Percentiles rank a stretch among this genome's conserved stretches.
Conservation (phyloP, 2,797 vertebrate species). For the Remorina albescens region DNA sequence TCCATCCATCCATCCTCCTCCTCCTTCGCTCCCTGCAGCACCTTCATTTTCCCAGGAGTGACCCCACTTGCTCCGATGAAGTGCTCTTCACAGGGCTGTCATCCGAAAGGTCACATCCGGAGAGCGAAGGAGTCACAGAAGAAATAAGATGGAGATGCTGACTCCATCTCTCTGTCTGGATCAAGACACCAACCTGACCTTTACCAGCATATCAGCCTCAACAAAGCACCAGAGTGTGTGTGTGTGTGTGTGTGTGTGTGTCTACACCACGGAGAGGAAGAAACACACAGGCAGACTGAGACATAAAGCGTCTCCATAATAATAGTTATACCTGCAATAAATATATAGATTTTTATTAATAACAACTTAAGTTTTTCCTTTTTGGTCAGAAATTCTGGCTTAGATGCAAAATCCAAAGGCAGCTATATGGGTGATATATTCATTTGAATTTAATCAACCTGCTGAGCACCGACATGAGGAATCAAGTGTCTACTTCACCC, state of each 20-base stretch:
- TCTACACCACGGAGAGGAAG: constrained; percentile 7
- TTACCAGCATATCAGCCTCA: constrained; percentile 64
- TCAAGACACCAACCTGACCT: constrained; percentile 65
- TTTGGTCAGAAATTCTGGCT: no score
- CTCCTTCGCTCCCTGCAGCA: constrained; percentile 39
- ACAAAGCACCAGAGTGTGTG: constrained; percentile 46
- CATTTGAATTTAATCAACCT: no score
- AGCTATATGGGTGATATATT: no score
- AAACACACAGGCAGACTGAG: not conserved
- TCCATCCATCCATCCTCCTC: no score
- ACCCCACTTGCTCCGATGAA: constrained; percentile 62
- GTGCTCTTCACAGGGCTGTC: constrained; percentile 71
- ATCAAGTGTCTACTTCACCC: no score
- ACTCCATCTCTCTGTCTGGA: constrained; percentile 64
- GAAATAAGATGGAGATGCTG: constrained; percentile 54
- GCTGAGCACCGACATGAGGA: no score
- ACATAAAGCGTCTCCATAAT: not conserved
- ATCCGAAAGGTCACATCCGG: constrained; percentile 65
- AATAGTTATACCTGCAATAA: not conserved
- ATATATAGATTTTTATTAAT: no score
- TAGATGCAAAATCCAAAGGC: no score
- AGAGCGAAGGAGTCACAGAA: constrained; percentile 39
- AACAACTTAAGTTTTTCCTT: not conserved
- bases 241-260: constrained; percentile 18
- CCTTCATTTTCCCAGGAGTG: constrained; percentile 69